Evolutionary conservation across 2,888 invertebrate genomes (phyloP).

Genomic region (Drosophila mimetica): DNA sequence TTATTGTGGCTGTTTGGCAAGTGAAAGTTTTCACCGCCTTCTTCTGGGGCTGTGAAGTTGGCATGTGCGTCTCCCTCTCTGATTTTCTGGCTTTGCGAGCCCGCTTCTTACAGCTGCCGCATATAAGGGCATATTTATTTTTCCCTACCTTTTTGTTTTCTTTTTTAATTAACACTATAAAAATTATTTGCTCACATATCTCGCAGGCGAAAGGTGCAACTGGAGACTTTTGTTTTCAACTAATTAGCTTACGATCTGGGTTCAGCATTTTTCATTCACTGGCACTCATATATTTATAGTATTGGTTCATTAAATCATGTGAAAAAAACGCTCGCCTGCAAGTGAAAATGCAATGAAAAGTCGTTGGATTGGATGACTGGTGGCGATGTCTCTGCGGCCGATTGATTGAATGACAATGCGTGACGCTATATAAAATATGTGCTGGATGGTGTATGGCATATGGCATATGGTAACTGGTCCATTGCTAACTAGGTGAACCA

Average conservation of each 20-base stretch:
- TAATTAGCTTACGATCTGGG: slow-evolving; percentile 51
- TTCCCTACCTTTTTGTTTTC: slow-evolving; percentile 63
- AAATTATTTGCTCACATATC: slow-evolving; percentile 54
- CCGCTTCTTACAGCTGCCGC: slow-evolving; percentile 65
- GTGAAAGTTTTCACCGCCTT: slow-evolving; percentile 78
- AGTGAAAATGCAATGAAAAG: slow-evolving; percentile 78
- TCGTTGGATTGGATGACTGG: slow-evolving; percentile 33
- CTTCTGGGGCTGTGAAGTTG: not conserved
- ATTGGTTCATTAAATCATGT: slow-evolving; percentile 70
- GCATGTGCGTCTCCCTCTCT: slow-evolving; percentile 37
- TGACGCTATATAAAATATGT: slow-evolving; percentile 30
- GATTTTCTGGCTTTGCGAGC: slow-evolving; percentile 7
- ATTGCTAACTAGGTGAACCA: slow-evolving; percentile 74
- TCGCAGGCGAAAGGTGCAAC: slow-evolving; percentile 24
- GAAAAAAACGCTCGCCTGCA: slow-evolving; percentile 71
- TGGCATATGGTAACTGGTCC: slow-evolving; percentile 41
- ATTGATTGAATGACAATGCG: slow-evolving; percentile 73
- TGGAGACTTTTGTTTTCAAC: slow-evolving; percentile 65
- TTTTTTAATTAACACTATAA: slow-evolving; percentile 78
- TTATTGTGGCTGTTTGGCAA: slow-evolving; percentile 70
- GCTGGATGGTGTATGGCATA: slow-evolving; percentile 1
- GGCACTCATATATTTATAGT: slow-evolving; percentile 37
- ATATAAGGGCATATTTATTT: slow-evolving; percentile 69
- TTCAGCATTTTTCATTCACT: slow-evolving; percentile 59
- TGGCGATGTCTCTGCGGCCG: slow-evolving; percentile 40